phyloP scores from a whole-genome alignment of 2,113 vertebrate genomes.

The Phaethon lepturus region DNA sequence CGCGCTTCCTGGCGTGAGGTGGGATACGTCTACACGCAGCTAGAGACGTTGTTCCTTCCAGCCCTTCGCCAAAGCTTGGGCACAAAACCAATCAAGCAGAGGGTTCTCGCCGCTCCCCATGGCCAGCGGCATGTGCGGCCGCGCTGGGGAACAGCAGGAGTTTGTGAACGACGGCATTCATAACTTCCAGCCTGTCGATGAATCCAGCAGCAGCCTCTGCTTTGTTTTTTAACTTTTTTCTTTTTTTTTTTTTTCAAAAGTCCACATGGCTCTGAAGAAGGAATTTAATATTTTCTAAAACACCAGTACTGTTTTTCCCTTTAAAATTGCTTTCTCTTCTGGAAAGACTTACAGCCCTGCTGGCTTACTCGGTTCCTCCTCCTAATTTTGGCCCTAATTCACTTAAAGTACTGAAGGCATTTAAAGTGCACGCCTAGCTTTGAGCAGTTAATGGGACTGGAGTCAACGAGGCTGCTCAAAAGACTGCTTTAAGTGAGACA shows the following conservation, averaged over 20 bases:
- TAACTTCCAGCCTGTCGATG: not conserved
- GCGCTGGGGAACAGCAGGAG: not conserved
- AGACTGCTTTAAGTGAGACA: not conserved
- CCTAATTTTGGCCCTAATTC: not conserved
- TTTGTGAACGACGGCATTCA: rapidly evolving
- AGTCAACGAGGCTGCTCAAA: not conserved
- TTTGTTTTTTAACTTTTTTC: too few species aligned
- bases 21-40: not conserved
- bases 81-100: not conserved
- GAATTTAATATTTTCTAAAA: not conserved
- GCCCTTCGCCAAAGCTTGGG: not conserved
- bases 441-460: not conserved
- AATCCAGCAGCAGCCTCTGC: not conserved
- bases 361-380: not conserved
- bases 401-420: not conserved
- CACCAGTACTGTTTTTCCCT: not conserved
- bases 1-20: not conserved
- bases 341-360: not conserved
- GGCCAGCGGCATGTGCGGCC: rapidly evolving
- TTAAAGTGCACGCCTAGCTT: not conserved
- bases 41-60: not conserved
- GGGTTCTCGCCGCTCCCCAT: rapidly evolving
- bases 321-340: not conserved
- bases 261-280: not conserved
- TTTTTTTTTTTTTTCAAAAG: not conserved